Evolutionary conservation across 2,888 invertebrate species (phyloP), one percentile per base, ranked within the genome.

Genomic region (Masnerella sp.): DNA sequence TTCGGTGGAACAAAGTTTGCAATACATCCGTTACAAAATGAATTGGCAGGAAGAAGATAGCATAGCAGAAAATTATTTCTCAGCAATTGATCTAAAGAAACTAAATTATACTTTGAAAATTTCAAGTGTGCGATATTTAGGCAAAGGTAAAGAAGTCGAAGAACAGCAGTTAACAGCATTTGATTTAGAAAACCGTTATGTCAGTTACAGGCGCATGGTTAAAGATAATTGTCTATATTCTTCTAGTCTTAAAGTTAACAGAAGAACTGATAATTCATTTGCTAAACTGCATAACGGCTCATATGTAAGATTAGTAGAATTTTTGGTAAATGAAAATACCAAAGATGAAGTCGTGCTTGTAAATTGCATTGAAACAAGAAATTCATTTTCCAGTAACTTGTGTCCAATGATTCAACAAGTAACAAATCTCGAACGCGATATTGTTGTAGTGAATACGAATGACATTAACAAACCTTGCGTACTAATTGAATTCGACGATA

Each of bases 161-260:
- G 22, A 18, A 32, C 8, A n/a, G 5, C 40, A n/a, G 14, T 14
- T 38, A n/a, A 11, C 11, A 68, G 30, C 47, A 5, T 58, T 49
- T 30, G 14, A 61, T 38, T 51, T 43, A 42, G n/a, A 38, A 5
- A 7, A 22, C 1, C 22, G 12, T 20, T 51, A 59, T 15, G 12
- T n/a, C 14, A 54, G 2, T 32, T 70, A 42, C 12, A 40, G 14
- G 28, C 28, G 51, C 15, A 51, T 62, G 9, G 30, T 64, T 3
- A 49, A 54, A 38, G 20, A 51, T 5, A 7, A 56, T 30, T 71
- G 71, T 40, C 17, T 71, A 9, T 64, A 52, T 22, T 45, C 64
- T 2, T 22, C 58, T 0, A 56, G 43, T 9, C 0, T 3, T 4
- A 64, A 62, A 32, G 5, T 30, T 14, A 69, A 69, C 15, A 59